These are phyloP conservation scores for Coremacera marginata DNA, from an alignment of 2,888 invertebrate species.

Conservation along the genomic window DNA sequence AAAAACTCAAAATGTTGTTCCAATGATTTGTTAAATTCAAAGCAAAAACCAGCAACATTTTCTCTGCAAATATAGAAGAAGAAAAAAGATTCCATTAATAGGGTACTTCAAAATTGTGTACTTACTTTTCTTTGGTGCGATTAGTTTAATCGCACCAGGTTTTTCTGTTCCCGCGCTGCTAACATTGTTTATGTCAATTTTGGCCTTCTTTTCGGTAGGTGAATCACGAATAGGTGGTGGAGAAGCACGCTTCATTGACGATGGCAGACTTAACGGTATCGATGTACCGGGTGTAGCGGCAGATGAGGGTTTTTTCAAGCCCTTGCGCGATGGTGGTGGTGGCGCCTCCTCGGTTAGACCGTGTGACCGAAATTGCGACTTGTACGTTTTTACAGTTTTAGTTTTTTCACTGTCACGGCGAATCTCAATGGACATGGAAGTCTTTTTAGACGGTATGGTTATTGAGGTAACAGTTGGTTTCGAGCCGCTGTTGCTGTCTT, in stretches of 20 bases:
- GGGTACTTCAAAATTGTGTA: constrained; percentile 66
- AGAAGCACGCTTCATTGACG: constrained; percentile 56
- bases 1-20: not conserved
- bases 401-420: constrained; percentile 81
- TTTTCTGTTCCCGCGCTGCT: constrained; percentile 72
- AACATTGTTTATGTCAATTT: constrained; percentile 72
- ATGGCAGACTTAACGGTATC: constrained; percentile 52
- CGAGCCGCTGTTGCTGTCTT: constrained; percentile 49
- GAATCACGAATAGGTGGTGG: constrained; percentile 57
- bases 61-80: constrained; percentile 47
- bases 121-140: constrained; percentile 93
- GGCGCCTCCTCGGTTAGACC: constrained; percentile 89
- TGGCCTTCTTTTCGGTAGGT: constrained; percentile 84
- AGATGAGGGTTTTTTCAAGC: constrained; percentile 74
- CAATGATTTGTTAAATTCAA: constrained; percentile 39
- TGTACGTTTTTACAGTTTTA: constrained; percentile 92
- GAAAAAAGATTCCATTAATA: constrained; percentile 54
- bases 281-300: constrained; percentile 63
- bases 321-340: constrained; percentile 83
- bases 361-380: constrained; percentile 92
- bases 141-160: constrained; percentile 86
- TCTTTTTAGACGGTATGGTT: constrained; percentile 71
- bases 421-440: constrained; percentile 85
- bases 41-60: constrained; percentile 56
- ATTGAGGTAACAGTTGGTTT: constrained; percentile 61